These are phyloP conservation scores for Eleutherodactylus coqui DNA, from an alignment of 2,797 vertebrate genomes.

Conservation along the genomic window DNA sequence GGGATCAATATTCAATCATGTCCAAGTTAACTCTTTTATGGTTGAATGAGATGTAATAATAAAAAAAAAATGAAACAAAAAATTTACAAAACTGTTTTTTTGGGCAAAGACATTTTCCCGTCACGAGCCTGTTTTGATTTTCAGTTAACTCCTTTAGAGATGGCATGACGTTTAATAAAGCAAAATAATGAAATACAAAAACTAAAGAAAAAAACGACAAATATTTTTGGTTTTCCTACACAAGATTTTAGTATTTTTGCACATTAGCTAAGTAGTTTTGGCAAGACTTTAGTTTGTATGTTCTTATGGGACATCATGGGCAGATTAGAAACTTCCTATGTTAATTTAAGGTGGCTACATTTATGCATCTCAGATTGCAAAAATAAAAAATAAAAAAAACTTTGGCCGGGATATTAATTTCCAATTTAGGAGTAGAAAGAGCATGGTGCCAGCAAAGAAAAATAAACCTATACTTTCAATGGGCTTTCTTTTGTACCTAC, in stretches of 20 bases:
- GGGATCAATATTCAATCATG: conserved; percentile 51
- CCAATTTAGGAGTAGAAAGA: background rate
- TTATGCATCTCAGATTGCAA: background rate
- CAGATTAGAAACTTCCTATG: conserved; percentile 3
- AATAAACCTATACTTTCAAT: background rate
- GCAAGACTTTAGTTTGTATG: background rate
- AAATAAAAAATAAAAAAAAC: background rate
- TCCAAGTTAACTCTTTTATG: background rate
- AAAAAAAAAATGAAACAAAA: background rate
- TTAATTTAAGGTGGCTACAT: background rate
- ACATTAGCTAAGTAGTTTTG: background rate
- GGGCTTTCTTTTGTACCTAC: background rate
- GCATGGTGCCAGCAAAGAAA: background rate
- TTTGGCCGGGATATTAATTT: background rate
- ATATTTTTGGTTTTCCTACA: background rate
- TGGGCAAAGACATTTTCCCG: background rate
- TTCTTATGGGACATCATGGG: conserved; percentile 7
- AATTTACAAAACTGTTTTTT: background rate
- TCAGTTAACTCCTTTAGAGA: background rate
- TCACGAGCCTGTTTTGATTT: too few species aligned
- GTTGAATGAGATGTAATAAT: background rate
- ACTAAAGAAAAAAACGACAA: too few species aligned
- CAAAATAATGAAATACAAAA: too few species aligned
- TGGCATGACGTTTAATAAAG: too few species aligned
- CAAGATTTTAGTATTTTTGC: background rate